phyloP scores from a whole-genome alignment of 2,888 invertebrate species.

The Calliscelio sp. region DNA sequence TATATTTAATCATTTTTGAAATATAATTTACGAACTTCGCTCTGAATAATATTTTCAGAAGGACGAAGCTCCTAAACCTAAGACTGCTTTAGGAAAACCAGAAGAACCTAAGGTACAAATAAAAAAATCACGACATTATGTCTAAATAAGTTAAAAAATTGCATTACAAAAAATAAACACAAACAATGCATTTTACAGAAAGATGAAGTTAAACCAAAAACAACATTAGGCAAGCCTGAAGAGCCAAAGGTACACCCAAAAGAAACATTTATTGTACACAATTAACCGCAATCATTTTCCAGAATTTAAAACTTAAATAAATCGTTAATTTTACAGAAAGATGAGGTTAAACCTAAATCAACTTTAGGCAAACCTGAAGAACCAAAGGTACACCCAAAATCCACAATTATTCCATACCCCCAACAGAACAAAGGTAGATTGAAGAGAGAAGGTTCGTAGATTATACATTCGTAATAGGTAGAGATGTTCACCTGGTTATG shows the following conservation, averaged over 20 bases:
- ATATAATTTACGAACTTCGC: too few species aligned
- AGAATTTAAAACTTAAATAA: neutral
- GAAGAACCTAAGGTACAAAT: constrained; percentile 49
- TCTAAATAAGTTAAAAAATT: neutral
- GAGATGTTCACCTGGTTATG: too few species aligned
- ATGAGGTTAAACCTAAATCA: constrained; percentile 54
- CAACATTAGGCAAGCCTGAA: constrained; percentile 48
- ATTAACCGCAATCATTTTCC: neutral
- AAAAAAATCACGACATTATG: constrained; percentile 39
- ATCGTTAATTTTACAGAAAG: constrained; percentile 51
- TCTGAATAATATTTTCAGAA: constrained; percentile 59
- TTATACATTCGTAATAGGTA: too few species aligned
- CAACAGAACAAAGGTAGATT: too few species aligned
- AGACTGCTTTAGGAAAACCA: constrained; percentile 38
- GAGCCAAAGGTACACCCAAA: constrained; percentile 42
- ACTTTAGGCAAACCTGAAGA: constrained; percentile 52
- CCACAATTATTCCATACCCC: neutral
- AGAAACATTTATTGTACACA: neutral
- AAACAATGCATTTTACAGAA: constrained; percentile 49
- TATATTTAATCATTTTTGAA: too few species aligned
- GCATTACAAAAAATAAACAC: neutral
- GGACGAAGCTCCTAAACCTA: constrained; percentile 64
- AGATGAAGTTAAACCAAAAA: constrained; percentile 54
- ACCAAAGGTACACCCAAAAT: constrained; percentile 31
- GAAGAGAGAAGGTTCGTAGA: too few species aligned